Percentiles rank a stretch among this genome's conserved stretches.
Conservation (phyloP, 2,888 invertebrate genomes). For the Pimpla rufipes region DNA sequence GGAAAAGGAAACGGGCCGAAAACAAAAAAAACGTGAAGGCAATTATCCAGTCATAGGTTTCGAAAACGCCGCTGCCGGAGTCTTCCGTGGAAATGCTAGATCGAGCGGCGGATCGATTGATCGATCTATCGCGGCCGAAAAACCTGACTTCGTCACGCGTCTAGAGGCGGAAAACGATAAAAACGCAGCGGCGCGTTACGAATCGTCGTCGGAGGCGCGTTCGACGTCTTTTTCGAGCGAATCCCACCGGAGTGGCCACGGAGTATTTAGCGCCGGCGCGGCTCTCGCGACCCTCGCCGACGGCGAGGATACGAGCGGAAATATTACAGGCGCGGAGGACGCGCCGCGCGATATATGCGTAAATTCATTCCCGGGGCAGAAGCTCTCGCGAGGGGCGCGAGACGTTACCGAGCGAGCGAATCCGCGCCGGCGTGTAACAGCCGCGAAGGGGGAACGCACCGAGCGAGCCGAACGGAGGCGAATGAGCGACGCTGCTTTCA, state of each 20-base stretch:
- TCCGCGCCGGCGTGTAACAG: conserved; percentile 52
- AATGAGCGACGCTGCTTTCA: conserved; percentile 84
- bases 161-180: conserved; percentile 8
- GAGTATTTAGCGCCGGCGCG: conserved; percentile 44
- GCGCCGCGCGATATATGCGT: conserved; percentile 13
- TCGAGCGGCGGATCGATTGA: conserved; percentile 61
- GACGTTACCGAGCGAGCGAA: conserved; percentile 53
- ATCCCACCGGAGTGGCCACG: not conserved
- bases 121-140: conserved; percentile 56
- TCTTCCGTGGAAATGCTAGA: conserved; percentile 57
- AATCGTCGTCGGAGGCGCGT: conserved; percentile 11
- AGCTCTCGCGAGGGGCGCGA: conserved; percentile 28
- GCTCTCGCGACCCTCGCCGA: too few species aligned
- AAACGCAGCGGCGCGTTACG: conserved; percentile 24
- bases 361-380: conserved; percentile 22
- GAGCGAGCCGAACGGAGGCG: conserved; percentile 67
- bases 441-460: conserved; percentile 36
- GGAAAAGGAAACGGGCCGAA: not conserved
- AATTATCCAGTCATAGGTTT: conserved; percentile 70
- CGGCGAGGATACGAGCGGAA: conserved; percentile 14
- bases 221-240: not conserved
- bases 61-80: conserved; percentile 32
- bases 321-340: conserved; percentile 4
- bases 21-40: conserved; percentile 33
- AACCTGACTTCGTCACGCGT: conserved; percentile 50